Evolutionary conservation across 2,888 invertebrate genomes (phyloP), one percentile per base, ranked within the genome.

Genomic region (Cryptophagus acutangulus): DNA sequence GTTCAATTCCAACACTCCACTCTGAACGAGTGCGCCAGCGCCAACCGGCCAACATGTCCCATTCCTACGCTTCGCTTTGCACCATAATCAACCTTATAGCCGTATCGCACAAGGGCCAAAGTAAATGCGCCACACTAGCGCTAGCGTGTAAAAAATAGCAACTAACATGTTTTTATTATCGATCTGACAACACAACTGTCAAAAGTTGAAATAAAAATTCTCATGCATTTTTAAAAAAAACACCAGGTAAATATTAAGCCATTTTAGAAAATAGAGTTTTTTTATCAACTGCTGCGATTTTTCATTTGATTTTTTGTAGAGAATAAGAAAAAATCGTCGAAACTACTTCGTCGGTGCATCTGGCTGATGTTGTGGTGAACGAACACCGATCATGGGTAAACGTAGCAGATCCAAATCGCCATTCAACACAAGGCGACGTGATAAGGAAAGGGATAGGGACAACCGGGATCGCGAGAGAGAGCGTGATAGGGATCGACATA

Each of bases 391-490:
- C n/a, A n/a, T 81, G 80, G 75, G 74, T 43, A 66, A 74, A 52
- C 72, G 75, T 57, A 72, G 75, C 45, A 58, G 67, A 48, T 70
- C 69, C 36, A 67, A 63, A 55, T 71, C 75, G 35, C 74, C 76
- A 36, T 72, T 72, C 15, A 31, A 13, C 31, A 3, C 6, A 40
- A 69, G 76, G 59, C 65, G 76, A 48, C 69, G 75, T 36, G 74
- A 74, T n/a, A 61, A 71, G 40, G 74, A 74, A 48, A 66, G 74
- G 29, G 73, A 75, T 43, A 69, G 71, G 55, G 71, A 71, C 40
- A 61, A 74, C 45, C 69, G 72, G 48, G 72, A 74, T 38, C 64
- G 71, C 43, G 64, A 64, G 33, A 62, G 74, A 33, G 74, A 75
- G 4, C 66, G 75, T 52, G 67, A 69, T 45, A 62, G 67, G 57